Conservation (phyloP, 2,888 invertebrate species). For the Dasypogon diadema region DNA sequence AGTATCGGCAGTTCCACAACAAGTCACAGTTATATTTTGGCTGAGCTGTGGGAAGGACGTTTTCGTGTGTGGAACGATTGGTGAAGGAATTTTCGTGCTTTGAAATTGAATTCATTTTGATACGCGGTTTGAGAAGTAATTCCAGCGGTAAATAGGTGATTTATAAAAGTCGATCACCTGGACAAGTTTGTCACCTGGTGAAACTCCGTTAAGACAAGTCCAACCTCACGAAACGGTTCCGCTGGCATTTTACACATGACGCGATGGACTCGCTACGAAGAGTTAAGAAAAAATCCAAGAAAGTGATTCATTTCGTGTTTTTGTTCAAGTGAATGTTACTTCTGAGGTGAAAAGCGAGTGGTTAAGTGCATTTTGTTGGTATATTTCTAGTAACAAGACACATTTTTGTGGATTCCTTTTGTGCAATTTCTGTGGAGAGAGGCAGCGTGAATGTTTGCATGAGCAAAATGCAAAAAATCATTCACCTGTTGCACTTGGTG, state of each 20-base stretch:
- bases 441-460: not conserved
- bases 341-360: not conserved
- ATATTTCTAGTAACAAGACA: too few species aligned
- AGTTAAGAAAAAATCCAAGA: conserved; percentile 1
- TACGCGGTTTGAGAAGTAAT: not conserved
- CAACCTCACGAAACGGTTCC: not conserved
- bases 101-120: not conserved
- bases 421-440: not conserved
- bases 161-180: too few species aligned
- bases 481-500: conserved; percentile 40
- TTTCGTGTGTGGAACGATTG: not conserved
- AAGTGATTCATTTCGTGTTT: conserved; percentile 29
- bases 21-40: conserved; percentile 28
- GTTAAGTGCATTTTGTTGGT: not conserved
- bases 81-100: not conserved
- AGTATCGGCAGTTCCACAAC: not conserved
- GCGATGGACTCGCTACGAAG: not conserved
- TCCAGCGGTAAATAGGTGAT: not conserved
- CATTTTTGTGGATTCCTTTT: too few species aligned
- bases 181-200: not conserved
- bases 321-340: not conserved
- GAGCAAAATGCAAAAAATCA: conserved; percentile 13
- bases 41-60: not conserved
- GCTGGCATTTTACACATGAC: not conserved
- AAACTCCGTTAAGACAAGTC: not conserved